Evolutionary conservation across 2,113 vertebrate species (phyloP).

Genomic region (Scatophagus argus): DNA sequence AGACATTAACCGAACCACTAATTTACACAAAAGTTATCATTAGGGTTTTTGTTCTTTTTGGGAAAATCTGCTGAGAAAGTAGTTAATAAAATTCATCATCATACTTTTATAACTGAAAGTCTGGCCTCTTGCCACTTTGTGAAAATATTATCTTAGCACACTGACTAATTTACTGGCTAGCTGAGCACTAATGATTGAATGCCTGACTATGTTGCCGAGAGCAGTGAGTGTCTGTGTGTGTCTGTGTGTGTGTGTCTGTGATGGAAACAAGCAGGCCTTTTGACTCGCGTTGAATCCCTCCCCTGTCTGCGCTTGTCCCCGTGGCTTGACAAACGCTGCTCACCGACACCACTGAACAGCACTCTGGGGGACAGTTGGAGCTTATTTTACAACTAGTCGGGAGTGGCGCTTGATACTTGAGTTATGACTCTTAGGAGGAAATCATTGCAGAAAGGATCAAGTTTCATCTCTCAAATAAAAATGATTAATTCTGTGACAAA

Average conservation of each 20-base stretch:
- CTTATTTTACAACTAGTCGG: slow-evolving; percentile 31
- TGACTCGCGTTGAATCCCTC: slow-evolving; percentile 46
- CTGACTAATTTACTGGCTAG: slow-evolving; percentile 73
- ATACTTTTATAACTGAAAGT: slow-evolving; percentile 19
- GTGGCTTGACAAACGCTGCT: slow-evolving; percentile 31
- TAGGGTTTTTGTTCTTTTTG: slow-evolving; percentile 13
- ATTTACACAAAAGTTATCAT: slow-evolving; percentile 23
- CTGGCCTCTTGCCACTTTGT: slow-evolving; percentile 56
- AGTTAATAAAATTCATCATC: slow-evolving; percentile 45
- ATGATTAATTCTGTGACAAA: slow-evolving; percentile 56
- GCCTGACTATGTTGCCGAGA: slow-evolving; percentile 47
- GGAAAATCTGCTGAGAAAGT: slow-evolving; percentile 34
- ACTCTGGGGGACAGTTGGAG: slow-evolving; percentile 42
- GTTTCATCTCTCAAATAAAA: slow-evolving; percentile 52
- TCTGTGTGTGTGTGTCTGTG: background rate
- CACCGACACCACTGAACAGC: slow-evolving; percentile 21
- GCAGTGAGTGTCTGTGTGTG: slow-evolving; percentile 16
- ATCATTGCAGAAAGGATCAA: slow-evolving; percentile 50
- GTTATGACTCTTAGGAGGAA: slow-evolving; percentile 42
- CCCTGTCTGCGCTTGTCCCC: slow-evolving; percentile 17
- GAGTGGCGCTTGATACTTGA: slow-evolving; percentile 51
- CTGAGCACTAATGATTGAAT: slow-evolving; percentile 72
- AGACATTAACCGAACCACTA: slow-evolving; percentile 14
- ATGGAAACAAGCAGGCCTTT: background rate
- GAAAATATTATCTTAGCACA: slow-evolving; percentile 68